Evolutionary conservation across 2,113 vertebrate species (phyloP).

Genomic region (Pica pica): DNA sequence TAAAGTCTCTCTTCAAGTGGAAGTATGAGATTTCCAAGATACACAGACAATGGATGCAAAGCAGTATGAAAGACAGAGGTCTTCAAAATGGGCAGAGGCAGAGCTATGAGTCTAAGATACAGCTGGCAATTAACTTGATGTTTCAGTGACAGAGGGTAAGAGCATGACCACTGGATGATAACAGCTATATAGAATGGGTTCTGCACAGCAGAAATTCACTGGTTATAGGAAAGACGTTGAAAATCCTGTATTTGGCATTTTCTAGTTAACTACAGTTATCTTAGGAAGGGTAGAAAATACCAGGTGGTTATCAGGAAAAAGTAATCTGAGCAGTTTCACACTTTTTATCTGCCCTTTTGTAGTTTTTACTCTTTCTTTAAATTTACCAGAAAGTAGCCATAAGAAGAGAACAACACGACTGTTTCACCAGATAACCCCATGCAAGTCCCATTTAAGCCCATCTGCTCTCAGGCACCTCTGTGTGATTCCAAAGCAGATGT

Average conservation of each 20-base stretch:
- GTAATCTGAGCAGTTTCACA: neutral
- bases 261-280: neutral
- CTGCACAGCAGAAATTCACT: neutral
- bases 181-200: neutral
- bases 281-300: neutral
- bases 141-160: neutral
- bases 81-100: neutral
- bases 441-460: neutral
- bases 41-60: neutral
- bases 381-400: neutral
- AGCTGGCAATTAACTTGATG: neutral
- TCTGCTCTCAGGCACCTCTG: neutral
- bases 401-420: neutral
- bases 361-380: neutral
- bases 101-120: neutral
- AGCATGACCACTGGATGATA: neutral
- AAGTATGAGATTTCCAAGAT: neutral
- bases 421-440: neutral
- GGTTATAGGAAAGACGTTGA: neutral
- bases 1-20: neutral
- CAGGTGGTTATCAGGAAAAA: neutral
- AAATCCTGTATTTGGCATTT: neutral
- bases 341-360: neutral
- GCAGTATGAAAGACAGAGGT: neutral
- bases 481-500: neutral